Evolutionary conservation across 2,113 vertebrate genomes (phyloP).

Genomic region (Todiramphus saurophagus): DNA sequence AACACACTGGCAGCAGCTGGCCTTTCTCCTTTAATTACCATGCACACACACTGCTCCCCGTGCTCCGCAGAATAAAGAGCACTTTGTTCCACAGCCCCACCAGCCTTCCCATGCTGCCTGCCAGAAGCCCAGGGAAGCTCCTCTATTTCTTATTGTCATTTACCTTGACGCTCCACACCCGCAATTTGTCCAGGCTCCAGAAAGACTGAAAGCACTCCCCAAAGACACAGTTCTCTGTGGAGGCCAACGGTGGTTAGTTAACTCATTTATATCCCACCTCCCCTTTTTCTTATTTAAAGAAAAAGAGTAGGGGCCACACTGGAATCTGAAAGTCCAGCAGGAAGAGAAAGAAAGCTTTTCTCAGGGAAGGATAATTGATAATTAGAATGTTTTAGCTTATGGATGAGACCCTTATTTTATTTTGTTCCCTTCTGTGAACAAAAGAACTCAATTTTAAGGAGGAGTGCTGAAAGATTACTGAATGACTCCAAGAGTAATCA

Average conservation of each 20-base stretch:
- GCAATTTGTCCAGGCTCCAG: background rate
- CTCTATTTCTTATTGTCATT: background rate
- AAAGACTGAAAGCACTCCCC: background rate
- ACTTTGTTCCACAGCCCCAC: background rate
- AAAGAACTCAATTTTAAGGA: conserved; percentile 44
- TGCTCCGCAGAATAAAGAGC: background rate
- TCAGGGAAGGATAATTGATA: background rate
- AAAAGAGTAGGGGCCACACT: background rate
- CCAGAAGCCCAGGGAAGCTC: background rate
- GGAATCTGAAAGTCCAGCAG: background rate
- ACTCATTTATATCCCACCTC: background rate
- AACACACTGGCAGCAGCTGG: background rate
- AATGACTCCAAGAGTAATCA: conserved; percentile 18
- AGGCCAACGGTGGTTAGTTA: background rate
- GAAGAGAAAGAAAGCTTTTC: background rate
- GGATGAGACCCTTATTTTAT: background rate
- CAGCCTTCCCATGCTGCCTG: background rate
- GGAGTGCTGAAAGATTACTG: background rate
- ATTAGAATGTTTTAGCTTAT: conserved; percentile 30
- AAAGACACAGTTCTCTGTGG: background rate
- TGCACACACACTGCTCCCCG: background rate
- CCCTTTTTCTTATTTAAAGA: background rate
- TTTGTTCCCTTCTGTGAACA: background rate
- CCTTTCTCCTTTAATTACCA: background rate
- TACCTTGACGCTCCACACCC: background rate